phyloP scores from a whole-genome alignment of 1,140 invertebrate genomes.

The Polypedilum pembai region DNA sequence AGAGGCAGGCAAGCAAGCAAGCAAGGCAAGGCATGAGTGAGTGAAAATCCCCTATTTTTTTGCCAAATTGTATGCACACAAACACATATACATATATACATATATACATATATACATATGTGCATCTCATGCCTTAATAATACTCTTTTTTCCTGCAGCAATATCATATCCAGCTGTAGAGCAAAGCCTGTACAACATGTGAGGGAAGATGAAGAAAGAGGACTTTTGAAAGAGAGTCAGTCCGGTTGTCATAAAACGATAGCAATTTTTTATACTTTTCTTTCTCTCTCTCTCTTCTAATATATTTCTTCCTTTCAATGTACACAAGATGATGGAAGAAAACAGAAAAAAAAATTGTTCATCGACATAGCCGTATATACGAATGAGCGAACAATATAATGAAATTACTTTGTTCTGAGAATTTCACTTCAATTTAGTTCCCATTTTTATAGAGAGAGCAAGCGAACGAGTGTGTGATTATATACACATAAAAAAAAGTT shows the following conservation, averaged over 20 bases:
- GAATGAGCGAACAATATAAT: constrained; percentile 27
- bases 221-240: constrained; percentile 10
- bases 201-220: background rate
- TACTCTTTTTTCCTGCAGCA: constrained; percentile 10
- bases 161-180: constrained; percentile 17
- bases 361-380: background rate
- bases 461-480: background rate
- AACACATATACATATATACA: background rate
- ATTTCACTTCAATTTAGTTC: constrained; percentile 25
- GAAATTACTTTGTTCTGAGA: constrained; percentile 28
- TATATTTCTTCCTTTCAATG: constrained; percentile 3
- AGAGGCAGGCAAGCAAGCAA: constrained; percentile 21
- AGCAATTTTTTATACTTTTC: background rate
- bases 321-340: background rate
- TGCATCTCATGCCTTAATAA: background rate
- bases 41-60: constrained; percentile 15
- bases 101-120: background rate
- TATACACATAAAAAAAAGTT: background rate
- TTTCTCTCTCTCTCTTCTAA: background rate
- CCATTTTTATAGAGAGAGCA: constrained; percentile 23
- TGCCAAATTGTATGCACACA: background rate
- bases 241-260: constrained; percentile 16
- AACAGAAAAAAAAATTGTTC: no score
- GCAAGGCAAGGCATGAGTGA: constrained; percentile 23
- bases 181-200: background rate